Percentiles rank a stretch among this genome's conserved stretches.
These are phyloP conservation scores for Numenius phaeopus DNA, from an alignment of 2,797 vertebrate genomes.

Conservation along the genomic window DNA sequence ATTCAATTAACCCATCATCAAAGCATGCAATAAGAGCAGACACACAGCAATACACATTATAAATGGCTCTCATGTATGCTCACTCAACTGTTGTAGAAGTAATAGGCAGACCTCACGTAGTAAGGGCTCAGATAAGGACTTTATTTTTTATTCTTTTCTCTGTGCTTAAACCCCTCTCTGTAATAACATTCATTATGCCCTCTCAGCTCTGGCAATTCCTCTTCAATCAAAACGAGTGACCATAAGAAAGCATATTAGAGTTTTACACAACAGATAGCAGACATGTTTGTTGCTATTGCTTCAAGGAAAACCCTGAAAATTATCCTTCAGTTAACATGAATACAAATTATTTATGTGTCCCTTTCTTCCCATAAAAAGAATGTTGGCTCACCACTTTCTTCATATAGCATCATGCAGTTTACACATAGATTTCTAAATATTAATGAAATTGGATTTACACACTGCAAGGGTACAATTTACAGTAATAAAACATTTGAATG, in stretches of 20 bases:
- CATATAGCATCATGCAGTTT: neutral
- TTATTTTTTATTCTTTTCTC: neutral
- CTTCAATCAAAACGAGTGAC: slow-evolving; percentile 69
- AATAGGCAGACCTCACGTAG: neutral
- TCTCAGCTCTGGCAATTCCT: slow-evolving; percentile 49
- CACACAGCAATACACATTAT: slow-evolving; percentile 20
- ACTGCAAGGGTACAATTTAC: neutral
- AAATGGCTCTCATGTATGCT: slow-evolving; percentile 51
- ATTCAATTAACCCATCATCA: slow-evolving; percentile 72
- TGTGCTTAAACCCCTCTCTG: neutral
- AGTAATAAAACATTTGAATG: neutral
- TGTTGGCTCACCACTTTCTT: neutral
- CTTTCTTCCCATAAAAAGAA: neutral
- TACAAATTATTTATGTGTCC: neutral
- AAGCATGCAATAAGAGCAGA: neutral
- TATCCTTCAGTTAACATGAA: neutral
- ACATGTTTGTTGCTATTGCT: neutral
- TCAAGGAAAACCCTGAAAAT: slow-evolving; percentile 3
- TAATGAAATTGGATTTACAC: neutral
- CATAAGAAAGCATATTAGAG: slow-evolving; percentile 28
- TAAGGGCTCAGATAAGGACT: neutral
- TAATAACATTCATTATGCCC: slow-evolving; percentile 31
- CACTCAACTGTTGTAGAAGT: slow-evolving; percentile 31
- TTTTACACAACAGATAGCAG: neutral
- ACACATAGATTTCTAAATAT: neutral